Evolutionary conservation across 2,888 invertebrate genomes (phyloP), one percentile per base, ranked within the genome.

Genomic region (Yponomeuta evonymella): DNA sequence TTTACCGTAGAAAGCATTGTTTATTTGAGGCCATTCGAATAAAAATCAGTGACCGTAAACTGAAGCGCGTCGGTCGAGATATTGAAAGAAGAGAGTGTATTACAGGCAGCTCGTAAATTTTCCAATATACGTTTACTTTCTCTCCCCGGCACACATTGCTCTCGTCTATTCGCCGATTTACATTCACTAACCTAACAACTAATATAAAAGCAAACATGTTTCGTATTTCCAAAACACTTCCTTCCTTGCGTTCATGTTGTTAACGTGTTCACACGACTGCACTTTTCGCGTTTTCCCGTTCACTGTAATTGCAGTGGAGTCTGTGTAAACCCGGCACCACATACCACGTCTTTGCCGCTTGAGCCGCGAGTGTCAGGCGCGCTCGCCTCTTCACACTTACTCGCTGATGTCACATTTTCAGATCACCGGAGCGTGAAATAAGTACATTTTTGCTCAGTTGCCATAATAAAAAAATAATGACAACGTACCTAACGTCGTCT

Each of bases 381-480:
- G 66, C 71, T 36, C 71, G 51, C 51, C 51, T 64, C 87, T 85
- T 84, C 88, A 84, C 90, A 87, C 87, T 81, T 68, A 70, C 81
- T 71, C 76, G 85, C 88, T 87, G 88, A 90, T 88, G 90, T 90
- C 92, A 91, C 90, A 89, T 92, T 91, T 88, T 89, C 92, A 89
- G 89, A 81, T 80, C 92, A 92, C 75, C 88, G 92, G 90, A 92
- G 91, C 92, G 91, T 83, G 88, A 90, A 91, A 92, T 92, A 92
- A 91, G 91, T 90, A 92, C 91, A 91, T 91, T 88, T 88, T 91
- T 91, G 88, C 89, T 87, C 89, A 82, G 83, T 83, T 85, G 83
- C 83, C 83, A 85, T 88, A 86, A 89, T 89, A 88, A 89, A 91
- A 88, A 88, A 88, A 90, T 90, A 89, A 90, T 89, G 88, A 88